These are phyloP conservation scores for Calypte anna DNA, from an alignment of 2,113 vertebrate species.

Conservation along the genomic window DNA sequence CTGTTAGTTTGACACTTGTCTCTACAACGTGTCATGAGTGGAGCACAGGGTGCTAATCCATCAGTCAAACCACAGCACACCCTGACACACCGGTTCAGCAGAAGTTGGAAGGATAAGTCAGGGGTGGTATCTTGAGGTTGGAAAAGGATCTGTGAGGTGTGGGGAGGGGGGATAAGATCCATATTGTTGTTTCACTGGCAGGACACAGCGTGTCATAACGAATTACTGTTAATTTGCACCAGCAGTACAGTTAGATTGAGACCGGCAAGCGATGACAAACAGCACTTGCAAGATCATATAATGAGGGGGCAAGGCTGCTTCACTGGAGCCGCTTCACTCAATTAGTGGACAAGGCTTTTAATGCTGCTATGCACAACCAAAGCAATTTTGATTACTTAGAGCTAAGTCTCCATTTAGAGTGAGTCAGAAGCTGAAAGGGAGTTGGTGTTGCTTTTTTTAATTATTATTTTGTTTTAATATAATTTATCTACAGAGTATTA, in stretches of 20 bases:
- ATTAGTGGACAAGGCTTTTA: conserved; percentile 96
- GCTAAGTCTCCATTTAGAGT: conserved; percentile 88
- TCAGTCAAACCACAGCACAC: neutral
- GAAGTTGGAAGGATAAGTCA: neutral
- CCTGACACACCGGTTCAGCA: neutral
- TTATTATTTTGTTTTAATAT: conserved; percentile 49
- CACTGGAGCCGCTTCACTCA: conserved; percentile 85
- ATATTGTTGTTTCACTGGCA: conserved; percentile 78
- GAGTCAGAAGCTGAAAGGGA: conserved; percentile 65
- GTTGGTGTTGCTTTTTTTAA: neutral
- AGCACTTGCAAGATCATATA: conserved; percentile 84
- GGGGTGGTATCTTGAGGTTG: neutral
- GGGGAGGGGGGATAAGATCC: conserved; percentile 50
- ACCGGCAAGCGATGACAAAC: conserved; percentile 81
- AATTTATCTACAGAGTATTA: conserved; percentile 82
- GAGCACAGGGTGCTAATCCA: neutral
- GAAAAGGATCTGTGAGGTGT: neutral
- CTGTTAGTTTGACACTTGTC: neutral
- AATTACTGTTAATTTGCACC: conserved; percentile 85
- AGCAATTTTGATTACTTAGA: conserved; percentile 90
- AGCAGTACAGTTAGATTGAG: conserved; percentile 75
- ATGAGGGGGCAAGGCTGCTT: conserved; percentile 88
- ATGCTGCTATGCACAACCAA: conserved; percentile 88
- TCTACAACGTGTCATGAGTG: neutral
- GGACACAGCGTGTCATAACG: conserved; percentile 83